A percentile compares a stretch with the other conserved stretches of the same genome.
These are phyloP conservation scores for Bradypodion ventrale DNA, from an alignment of 2,797 vertebrate species.

Conservation along the genomic window DNA sequence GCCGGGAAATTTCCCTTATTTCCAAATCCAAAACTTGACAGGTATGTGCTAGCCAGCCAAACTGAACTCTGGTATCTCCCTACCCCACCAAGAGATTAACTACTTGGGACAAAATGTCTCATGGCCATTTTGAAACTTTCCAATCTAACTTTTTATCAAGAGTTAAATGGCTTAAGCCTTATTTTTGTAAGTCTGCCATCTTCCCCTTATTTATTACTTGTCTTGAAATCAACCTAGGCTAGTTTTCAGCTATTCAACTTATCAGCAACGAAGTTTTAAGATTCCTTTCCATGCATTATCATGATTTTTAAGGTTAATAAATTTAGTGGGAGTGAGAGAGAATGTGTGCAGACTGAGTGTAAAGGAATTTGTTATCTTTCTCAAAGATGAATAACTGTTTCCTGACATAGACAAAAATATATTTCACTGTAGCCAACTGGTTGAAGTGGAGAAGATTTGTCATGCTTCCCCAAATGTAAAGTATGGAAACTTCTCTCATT, in stretches of 20 bases:
- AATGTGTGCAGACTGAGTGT: background rate
- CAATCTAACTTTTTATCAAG: too few relatives aligned
- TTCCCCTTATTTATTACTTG: background rate
- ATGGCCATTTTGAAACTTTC: background rate
- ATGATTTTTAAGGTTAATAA: background rate
- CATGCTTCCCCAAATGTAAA: conserved; percentile 20
- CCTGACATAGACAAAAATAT: conserved; percentile 3
- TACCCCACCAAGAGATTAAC: background rate
- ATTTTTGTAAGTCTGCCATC: background rate
- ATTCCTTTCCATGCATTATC: background rate
- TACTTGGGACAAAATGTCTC: background rate
- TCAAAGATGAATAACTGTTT: conserved; percentile 5
- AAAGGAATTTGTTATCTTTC: background rate
- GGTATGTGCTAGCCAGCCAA: too few relatives aligned
- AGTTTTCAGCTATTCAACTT: background rate
- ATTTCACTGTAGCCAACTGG: background rate
- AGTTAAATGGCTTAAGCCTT: too few relatives aligned
- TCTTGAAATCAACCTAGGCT: background rate
- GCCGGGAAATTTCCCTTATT: too few relatives aligned
- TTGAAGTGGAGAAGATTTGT: conserved; percentile 3
- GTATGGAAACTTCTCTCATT: background rate
- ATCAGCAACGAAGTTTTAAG: background rate
- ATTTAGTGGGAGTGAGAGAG: background rate
- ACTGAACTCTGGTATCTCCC: background rate
- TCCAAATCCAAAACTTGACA: too few relatives aligned